Evolutionary conservation across 2,888 invertebrate genomes (phyloP), one percentile per base, ranked within the genome.

Genomic region (Chirona hameri): DNA sequence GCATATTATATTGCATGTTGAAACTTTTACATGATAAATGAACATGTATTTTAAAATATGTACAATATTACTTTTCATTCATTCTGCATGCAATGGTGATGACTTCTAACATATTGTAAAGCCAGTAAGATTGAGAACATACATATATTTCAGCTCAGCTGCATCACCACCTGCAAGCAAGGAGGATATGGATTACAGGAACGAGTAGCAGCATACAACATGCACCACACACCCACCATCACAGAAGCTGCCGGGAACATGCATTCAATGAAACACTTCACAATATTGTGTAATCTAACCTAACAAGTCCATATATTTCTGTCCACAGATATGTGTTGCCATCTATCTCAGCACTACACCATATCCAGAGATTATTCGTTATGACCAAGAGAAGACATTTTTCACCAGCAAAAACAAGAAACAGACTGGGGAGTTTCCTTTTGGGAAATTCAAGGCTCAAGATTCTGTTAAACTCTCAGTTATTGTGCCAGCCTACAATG

Each of bases 401-500:
- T 84, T 69, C 57, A 79, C 55, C 24, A 82, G 83, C 57, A 52
- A 65, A 1, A 55, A 60, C 57, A 72, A 60, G n/a, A 81, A 82
- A n/a, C 82, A 82, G 69, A 81, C 81, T n/a, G 27, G 12, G 10
- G 82, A 84, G 52, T 84, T 84, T 65, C 84, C 83, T 0, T 84
- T 82, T 48, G 79, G 79, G 27, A 46, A 52, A 15, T 83, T 84
- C 55, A 84, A 46, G 29, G 83, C 84, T 57, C 24, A 55, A 24
- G 83, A 84, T 48, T 82, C 84, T 27, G 80, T 96, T 60, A 91
- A 94, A 87, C 90, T 99, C 82, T 96, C 96, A 88, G 94, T 99
- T 9, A 91, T 99, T 85, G 92, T 99, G 84, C 99, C 99, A 82
- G 98, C 99, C 14, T 99, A 96, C 88, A 96, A 99, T 91, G 99